These are phyloP conservation scores for Candidula unifasciata DNA, from an alignment of 2,888 invertebrate genomes.

Conservation along the genomic window DNA sequence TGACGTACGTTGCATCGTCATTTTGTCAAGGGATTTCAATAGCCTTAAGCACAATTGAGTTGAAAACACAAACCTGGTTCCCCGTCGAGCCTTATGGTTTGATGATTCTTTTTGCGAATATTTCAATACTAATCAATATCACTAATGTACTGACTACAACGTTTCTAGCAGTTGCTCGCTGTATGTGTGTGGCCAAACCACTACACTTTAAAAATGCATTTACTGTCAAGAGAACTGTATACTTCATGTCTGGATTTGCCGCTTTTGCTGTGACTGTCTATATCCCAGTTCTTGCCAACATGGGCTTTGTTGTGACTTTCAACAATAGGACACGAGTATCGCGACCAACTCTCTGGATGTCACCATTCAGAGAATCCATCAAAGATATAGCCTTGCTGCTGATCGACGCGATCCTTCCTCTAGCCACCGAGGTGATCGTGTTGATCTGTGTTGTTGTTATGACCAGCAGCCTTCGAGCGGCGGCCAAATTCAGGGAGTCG, in stretches of 20 bases:
- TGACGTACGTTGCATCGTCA: background rate
- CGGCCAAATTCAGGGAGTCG: too few relatives aligned
- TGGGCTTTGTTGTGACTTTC: background rate
- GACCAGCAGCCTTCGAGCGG: background rate
- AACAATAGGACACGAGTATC: background rate
- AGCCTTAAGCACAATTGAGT: background rate
- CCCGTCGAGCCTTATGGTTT: background rate
- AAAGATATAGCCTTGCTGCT: background rate
- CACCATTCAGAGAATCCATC: background rate
- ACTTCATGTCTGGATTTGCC: background rate
- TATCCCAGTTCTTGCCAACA: background rate
- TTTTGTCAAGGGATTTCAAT: background rate
- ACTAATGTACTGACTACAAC: background rate
- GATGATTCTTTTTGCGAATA: background rate
- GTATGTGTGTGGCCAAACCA: background rate
- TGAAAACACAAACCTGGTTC: background rate
- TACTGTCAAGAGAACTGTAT: background rate
- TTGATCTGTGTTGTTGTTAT: background rate
- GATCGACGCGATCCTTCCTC: background rate
- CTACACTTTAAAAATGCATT: background rate
- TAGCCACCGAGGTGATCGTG: background rate
- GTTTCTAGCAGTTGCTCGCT: background rate
- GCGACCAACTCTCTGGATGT: background rate
- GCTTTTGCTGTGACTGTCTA: background rate
- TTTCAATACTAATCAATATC: background rate